Evolutionary conservation across 2,113 vertebrate genomes (phyloP).

Genomic region (Mirza zaza): DNA sequence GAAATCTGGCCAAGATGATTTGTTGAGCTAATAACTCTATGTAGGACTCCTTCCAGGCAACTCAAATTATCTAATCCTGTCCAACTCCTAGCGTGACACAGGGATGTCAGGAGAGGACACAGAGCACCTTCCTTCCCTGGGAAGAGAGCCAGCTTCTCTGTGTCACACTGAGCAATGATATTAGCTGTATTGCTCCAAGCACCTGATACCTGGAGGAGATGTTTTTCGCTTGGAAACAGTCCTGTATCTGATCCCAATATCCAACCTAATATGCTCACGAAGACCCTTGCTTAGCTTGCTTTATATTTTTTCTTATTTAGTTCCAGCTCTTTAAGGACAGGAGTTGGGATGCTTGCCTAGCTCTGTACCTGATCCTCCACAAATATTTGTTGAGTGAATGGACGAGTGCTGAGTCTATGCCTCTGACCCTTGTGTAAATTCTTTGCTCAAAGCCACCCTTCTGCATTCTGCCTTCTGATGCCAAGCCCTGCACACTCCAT

Average conservation of each 20-base stretch:
- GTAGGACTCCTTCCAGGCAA: background rate
- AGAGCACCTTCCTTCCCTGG: background rate
- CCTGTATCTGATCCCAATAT: background rate
- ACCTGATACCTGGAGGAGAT: background rate
- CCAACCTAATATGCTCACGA: background rate
- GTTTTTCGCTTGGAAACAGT: background rate
- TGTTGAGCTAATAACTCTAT: background rate
- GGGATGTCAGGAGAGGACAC: background rate
- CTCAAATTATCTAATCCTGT: background rate
- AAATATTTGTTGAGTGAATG: background rate
- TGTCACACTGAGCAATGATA: background rate
- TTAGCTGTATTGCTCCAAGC: background rate
- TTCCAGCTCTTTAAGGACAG: background rate
- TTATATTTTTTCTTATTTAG: background rate
- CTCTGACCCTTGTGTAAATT: background rate
- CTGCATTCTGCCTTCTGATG: background rate
- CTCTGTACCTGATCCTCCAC: background rate
- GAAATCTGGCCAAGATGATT: background rate
- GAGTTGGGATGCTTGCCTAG: background rate
- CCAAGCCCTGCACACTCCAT: rapidly evolving
- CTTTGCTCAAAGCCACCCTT: background rate
- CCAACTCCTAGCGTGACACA: background rate
- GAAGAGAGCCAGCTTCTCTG: background rate
- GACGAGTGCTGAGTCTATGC: background rate
- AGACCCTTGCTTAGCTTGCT: background rate